These are phyloP conservation scores for Psilanteris sp. DNA, from an alignment of 1,140 invertebrate genomes.

Conservation along the genomic window DNA sequence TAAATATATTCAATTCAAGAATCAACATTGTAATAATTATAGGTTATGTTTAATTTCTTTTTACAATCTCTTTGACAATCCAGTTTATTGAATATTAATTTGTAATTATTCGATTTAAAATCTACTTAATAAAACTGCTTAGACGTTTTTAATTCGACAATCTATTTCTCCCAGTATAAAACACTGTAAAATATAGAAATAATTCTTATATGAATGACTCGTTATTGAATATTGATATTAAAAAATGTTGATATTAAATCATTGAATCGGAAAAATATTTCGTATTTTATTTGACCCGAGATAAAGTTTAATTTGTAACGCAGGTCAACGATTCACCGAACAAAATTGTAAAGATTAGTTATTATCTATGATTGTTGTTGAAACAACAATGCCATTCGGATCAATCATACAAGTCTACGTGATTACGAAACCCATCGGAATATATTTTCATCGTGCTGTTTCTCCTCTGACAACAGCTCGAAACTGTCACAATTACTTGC, in stretches of 20 bases:
- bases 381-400: slow-evolving; percentile 24
- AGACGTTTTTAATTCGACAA: too few relatives aligned
- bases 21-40: too few relatives aligned
- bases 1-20: too few relatives aligned
- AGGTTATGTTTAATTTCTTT: too few relatives aligned
- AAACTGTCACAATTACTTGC: slow-evolving; percentile 37
- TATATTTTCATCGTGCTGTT: slow-evolving; percentile 41
- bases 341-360: slow-evolving; percentile 15
- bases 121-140: too few relatives aligned
- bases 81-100: too few relatives aligned
- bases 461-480: slow-evolving; percentile 14
- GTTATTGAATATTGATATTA: slow-evolving; percentile 3
- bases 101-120: too few relatives aligned
- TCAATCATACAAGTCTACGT: slow-evolving; percentile 45
- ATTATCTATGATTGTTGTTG: slow-evolving; percentile 28
- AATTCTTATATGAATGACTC: background rate
- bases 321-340: background rate
- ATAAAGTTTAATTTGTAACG: slow-evolving; percentile 3
- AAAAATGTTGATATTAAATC: slow-evolving; percentile 4
- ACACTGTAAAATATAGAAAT: slow-evolving; percentile 17
- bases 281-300: background rate
- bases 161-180: too few relatives aligned
- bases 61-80: too few relatives aligned
- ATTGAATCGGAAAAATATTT: background rate
- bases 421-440: slow-evolving; percentile 38